Conservation (phyloP, 2,888 invertebrate genomes). For the Meiosimyza platycephala region DNA sequence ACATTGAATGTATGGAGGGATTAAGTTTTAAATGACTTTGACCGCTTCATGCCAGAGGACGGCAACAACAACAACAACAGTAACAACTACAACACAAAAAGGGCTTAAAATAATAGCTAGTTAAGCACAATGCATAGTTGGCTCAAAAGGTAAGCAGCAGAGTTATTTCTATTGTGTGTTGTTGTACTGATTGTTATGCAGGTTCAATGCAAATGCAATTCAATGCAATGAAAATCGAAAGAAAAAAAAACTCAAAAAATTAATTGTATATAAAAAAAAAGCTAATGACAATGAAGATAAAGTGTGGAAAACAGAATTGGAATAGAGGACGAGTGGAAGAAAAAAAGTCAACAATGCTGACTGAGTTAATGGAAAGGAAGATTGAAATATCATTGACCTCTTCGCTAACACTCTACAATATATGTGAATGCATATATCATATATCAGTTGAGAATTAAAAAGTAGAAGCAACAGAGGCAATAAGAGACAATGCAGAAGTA, state of each 20-base stretch:
- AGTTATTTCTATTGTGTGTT: not conserved
- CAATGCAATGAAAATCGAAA: conserved; percentile 15
- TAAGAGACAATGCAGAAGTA: not conserved
- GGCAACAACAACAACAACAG: not conserved
- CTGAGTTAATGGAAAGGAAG: conserved; percentile 27
- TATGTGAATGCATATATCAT: conserved; percentile 10
- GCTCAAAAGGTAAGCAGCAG: not conserved
- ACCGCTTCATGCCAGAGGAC: not conserved
- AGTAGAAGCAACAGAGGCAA: not conserved
- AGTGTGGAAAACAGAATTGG: not conserved
- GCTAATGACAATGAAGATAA: not conserved
- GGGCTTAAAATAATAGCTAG: not conserved
- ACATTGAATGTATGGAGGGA: not conserved
- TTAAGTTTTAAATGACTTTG: conserved; percentile 28
- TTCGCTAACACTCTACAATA: no score
- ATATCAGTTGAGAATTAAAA: conserved; percentile 5
- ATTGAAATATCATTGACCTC: conserved; percentile 35
- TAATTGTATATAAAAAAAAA: not conserved
- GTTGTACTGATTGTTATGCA: conserved; percentile 31
- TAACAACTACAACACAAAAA: not conserved
- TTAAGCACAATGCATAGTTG: not conserved
- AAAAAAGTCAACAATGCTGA: not conserved
- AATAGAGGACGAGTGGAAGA: not conserved
- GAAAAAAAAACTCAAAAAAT: not conserved
- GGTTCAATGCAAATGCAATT: conserved; percentile 36